phyloP scores from a whole-genome alignment of 1,140 invertebrate species.

The Telenomus remus region DNA sequence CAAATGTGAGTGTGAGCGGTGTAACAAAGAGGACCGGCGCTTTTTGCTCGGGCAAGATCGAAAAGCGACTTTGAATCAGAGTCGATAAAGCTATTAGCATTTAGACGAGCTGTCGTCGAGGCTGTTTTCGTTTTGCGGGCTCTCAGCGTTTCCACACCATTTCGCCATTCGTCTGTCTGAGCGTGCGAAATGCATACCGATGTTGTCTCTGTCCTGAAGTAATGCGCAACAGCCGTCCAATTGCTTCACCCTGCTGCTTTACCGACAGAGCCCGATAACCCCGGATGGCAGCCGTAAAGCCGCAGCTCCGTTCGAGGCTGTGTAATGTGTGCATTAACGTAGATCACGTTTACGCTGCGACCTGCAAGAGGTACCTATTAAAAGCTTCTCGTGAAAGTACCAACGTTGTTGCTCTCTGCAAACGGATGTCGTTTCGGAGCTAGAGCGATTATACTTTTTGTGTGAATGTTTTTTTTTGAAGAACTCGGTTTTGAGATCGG shows the following conservation, averaged over 20 bases:
- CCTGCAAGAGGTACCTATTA: slow-evolving; percentile 69
- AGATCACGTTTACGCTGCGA: slow-evolving; percentile 31
- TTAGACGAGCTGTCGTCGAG: slow-evolving; percentile 75
- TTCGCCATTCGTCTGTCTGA: slow-evolving; percentile 24
- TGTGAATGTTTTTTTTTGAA: no score
- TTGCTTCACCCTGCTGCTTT: slow-evolving; percentile 47
- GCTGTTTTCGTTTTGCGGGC: slow-evolving; percentile 47
- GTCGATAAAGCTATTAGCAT: slow-evolving; percentile 76
- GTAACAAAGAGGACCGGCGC: slow-evolving; percentile 58
- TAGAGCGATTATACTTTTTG: slow-evolving; percentile 37
- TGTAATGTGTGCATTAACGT: slow-evolving; percentile 31
- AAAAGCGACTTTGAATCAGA: slow-evolving; percentile 59
- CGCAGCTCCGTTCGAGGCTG: slow-evolving; percentile 17
- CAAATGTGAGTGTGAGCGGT: slow-evolving; percentile 37
- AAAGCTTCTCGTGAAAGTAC: slow-evolving; percentile 68
- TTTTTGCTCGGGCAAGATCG: slow-evolving; percentile 44
- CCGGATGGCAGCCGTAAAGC: slow-evolving; percentile 6
- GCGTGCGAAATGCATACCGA: slow-evolving; percentile 59
- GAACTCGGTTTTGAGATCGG: no score
- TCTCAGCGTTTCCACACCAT: slow-evolving; percentile 27
- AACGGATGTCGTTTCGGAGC: slow-evolving; percentile 59
- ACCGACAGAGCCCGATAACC: slow-evolving; percentile 32
- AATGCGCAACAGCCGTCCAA: slow-evolving; percentile 36
- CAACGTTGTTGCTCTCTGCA: slow-evolving; percentile 66
- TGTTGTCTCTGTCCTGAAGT: slow-evolving; percentile 46